Evolutionary conservation across 2,888 invertebrate genomes (phyloP).

Genomic region (Drosophila monieri): DNA sequence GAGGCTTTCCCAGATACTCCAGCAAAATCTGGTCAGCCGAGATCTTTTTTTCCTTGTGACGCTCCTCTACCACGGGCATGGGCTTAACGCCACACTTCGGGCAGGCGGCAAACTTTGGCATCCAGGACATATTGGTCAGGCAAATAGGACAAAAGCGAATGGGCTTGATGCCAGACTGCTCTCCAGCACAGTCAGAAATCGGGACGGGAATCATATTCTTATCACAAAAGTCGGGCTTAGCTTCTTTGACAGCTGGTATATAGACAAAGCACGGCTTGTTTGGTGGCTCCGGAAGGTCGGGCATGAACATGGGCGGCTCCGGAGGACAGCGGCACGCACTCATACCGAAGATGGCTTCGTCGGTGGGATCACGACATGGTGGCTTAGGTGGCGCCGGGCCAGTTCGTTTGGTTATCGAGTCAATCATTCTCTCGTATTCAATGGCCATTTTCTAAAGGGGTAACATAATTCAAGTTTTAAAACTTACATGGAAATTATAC

Average conservation of each 20-base stretch:
- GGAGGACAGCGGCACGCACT: slow-evolving; percentile 17
- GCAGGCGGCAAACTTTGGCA: slow-evolving; percentile 84
- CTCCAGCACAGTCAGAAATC: slow-evolving; percentile 23
- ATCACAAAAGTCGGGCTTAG: neutral
- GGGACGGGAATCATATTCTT: slow-evolving; percentile 20
- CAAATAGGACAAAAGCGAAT: slow-evolving; percentile 80
- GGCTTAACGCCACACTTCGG: slow-evolving; percentile 81
- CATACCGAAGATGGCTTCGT: slow-evolving; percentile 13
- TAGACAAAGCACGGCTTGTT: slow-evolving; percentile 28
- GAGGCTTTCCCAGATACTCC: slow-evolving; percentile 65
- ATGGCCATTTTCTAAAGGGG: slow-evolving; percentile 47
- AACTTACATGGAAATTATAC: neutral
- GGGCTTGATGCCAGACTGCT: slow-evolving; percentile 36
- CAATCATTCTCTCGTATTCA: slow-evolving; percentile 51
- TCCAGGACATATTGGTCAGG: slow-evolving; percentile 78
- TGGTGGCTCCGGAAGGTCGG: slow-evolving; percentile 17
- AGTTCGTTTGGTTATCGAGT: slow-evolving; percentile 36
- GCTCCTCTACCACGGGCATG: slow-evolving; percentile 71
- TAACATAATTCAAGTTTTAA: neutral
- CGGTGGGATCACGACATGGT: slow-evolving; percentile 1
- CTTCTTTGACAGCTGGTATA: neutral
- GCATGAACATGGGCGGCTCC: neutral
- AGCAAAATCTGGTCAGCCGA: slow-evolving; percentile 76
- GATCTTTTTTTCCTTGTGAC: slow-evolving; percentile 68
- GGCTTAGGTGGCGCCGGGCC: slow-evolving; percentile 12